A percentile compares a stretch with the other conserved stretches of the same genome.
Conservation (phyloP, 2,888 invertebrate genomes). For the Catocala sponsa region DNA sequence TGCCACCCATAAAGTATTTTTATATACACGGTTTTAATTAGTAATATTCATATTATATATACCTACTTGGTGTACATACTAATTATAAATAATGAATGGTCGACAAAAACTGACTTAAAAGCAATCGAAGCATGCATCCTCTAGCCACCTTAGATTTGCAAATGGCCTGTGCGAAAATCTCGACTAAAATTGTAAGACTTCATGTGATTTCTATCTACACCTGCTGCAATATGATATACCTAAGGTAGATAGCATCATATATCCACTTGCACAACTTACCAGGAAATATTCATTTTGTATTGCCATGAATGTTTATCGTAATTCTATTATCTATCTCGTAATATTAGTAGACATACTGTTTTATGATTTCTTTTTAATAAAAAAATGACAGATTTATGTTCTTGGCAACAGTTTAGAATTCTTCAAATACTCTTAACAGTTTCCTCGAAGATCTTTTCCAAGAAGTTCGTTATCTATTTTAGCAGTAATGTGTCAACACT, state of each 20-base stretch:
- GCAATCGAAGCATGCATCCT: slow-evolving; percentile 58
- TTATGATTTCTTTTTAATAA: not conserved
- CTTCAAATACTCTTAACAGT: slow-evolving; percentile 5
- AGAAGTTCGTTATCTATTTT: slow-evolving; percentile 25
- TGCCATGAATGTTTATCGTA: not conserved
- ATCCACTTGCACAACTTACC: slow-evolving; percentile 14
- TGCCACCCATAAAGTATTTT: too few relatives aligned
- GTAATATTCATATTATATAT: not conserved
- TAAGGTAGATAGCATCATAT: slow-evolving; percentile 31
- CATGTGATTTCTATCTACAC: slow-evolving; percentile 59
- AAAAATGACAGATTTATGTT: slow-evolving; percentile 9
- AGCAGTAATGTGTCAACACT: slow-evolving; percentile 12
- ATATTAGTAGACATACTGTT: not conserved
- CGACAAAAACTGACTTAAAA: slow-evolving; percentile 14
- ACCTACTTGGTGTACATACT: not conserved
- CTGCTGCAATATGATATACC: slow-evolving; percentile 56
- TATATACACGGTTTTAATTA: too few relatives aligned
- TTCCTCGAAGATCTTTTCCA: slow-evolving; percentile 17
- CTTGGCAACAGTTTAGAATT: slow-evolving; percentile 13
- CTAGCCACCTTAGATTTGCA: slow-evolving; percentile 53
- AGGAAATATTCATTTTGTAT: slow-evolving; percentile 15
- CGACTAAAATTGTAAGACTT: slow-evolving; percentile 63
- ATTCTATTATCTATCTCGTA: not conserved
- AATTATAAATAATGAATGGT: slow-evolving; percentile 10
- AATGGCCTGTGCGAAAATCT: slow-evolving; percentile 56